Evolutionary conservation across 1,140 invertebrate genomes (phyloP).

Genomic region (Drosophila kurseongensis): DNA sequence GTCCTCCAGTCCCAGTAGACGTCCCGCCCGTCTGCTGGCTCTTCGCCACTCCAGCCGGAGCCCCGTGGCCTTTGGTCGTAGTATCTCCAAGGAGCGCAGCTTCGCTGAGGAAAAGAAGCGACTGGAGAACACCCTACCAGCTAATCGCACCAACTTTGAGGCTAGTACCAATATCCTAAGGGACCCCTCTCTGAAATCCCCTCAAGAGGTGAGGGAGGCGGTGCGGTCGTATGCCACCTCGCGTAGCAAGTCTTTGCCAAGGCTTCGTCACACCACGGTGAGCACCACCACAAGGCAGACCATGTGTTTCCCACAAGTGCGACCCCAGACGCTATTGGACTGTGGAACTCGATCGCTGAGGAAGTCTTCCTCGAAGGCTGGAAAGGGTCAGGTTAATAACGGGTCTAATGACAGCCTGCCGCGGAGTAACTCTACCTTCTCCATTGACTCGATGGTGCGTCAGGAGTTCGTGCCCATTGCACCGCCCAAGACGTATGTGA

Average conservation of each 20-base stretch:
- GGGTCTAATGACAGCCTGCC: constrained; percentile 74
- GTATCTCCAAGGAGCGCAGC: constrained; percentile 83
- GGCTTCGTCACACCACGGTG: constrained; percentile 60
- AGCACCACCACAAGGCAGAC: constrained; percentile 71
- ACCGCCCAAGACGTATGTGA: constrained; percentile 62
- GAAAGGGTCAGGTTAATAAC: constrained; percentile 26
- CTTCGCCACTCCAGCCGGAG: constrained; percentile 77
- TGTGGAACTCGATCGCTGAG: constrained; percentile 49
- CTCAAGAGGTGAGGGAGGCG: constrained; percentile 87
- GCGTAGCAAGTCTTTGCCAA: constrained; percentile 73
- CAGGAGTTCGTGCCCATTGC: constrained; percentile 56
- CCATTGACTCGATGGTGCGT: constrained; percentile 70
- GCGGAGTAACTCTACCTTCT: constrained; percentile 81
- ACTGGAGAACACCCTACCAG: constrained; percentile 72
- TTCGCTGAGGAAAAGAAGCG: constrained; percentile 84
- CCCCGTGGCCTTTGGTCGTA: constrained; percentile 81
- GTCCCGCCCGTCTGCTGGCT: constrained; percentile 50
- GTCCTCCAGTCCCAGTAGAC: constrained; percentile 65
- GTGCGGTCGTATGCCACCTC: constrained; percentile 84
- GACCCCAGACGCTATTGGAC: constrained; percentile 58
- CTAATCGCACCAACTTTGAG: constrained; percentile 70
- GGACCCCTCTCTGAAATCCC: constrained; percentile 86
- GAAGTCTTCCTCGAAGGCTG: constrained; percentile 39
- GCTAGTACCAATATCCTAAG: constrained; percentile 82
- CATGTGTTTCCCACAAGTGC: constrained; percentile 69